A percentile compares a stretch with the other conserved stretches of the same genome.
These are phyloP conservation scores for Hirtodrosophila duncani DNA, from an alignment of 2,888 invertebrate species.

Conservation along the genomic window DNA sequence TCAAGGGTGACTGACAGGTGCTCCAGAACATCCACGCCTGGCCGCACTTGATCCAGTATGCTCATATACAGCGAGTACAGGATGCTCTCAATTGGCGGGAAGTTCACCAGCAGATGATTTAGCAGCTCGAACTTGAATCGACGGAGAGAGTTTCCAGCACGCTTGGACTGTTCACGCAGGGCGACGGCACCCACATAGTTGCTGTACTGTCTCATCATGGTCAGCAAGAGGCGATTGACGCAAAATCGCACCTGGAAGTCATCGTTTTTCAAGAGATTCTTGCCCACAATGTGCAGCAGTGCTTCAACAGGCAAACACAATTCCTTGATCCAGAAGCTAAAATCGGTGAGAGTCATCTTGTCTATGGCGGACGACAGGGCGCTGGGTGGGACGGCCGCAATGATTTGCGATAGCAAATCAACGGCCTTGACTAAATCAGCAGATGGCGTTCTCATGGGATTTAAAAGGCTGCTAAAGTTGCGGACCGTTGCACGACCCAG, in stretches of 20 bases:
- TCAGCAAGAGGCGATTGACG: constrained; percentile 72
- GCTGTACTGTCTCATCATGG: constrained; percentile 78
- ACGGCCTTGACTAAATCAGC: constrained; percentile 50
- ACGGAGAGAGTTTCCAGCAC: constrained; percentile 68
- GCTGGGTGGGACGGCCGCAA: constrained; percentile 65
- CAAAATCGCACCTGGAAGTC: constrained; percentile 73
- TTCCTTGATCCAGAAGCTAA: constrained; percentile 74
- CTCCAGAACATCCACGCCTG: constrained; percentile 68
- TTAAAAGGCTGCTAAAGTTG: constrained; percentile 81
- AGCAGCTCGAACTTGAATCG: constrained; percentile 77
- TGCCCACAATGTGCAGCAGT: constrained; percentile 59
- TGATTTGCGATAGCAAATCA: constrained; percentile 63
- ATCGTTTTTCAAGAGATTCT: constrained; percentile 36
- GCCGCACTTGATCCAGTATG: constrained; percentile 36
- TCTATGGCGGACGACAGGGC: constrained; percentile 60
- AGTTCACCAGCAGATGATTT: constrained; percentile 76
- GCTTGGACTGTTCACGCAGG: constrained; percentile 67
- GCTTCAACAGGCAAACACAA: constrained; percentile 74
- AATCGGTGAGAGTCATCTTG: constrained; percentile 75
- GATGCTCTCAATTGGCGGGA: constrained; percentile 74
- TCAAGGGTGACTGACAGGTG: constrained; percentile 76
- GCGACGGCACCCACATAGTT: constrained; percentile 73
- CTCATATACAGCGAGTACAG: constrained; percentile 69
- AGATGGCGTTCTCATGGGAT: constrained; percentile 77
- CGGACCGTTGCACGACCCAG: constrained; percentile 82